Base-by-base conservation (phyloP, 92 coral and sea anemone species). In the Pocillopora meandrina region DNA sequence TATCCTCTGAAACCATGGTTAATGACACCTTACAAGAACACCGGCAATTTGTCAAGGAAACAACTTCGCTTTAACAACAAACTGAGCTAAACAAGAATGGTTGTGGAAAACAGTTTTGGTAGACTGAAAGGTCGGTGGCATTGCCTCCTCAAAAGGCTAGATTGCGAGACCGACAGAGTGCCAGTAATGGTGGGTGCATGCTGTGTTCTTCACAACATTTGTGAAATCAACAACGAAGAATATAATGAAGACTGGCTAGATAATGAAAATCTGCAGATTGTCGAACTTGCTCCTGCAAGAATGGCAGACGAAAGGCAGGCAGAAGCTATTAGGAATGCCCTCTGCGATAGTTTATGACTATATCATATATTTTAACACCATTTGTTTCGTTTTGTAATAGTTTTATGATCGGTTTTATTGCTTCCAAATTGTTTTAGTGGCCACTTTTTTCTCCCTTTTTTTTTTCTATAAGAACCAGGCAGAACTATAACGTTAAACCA, bases 61-160 rank as follows among this genome's bases (percentile, higher is more conserved):
- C 87, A 84, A 61, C 65, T 57, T 62, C 56, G 56, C 72, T 75
- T 87, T 74, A 80, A 89, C 81, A 75, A 86, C 67, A 85, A 85
- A 52, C 89, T 89, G 23, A 80, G 90, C 89, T 73, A 87, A 77
- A 71, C 89, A 75, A 71, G 88, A 63, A 83, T 83, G 87, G 83
- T 66, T 56, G 86, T 88, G 36, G 81, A 82, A 82, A 87, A 75
- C 62, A 84, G 74, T 66, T 76, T 72, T 87, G 87, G 84, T 21
- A 82, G 91, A 57, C 86, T 87, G 81, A 87, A 87, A 65, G 83
- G 91, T 52, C 80, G 84, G 69, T 87, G 91, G 84, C 74, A 85
- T 36, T 83, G 85, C 78, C 83, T 88, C 19, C 83, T 78, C 59
- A 84, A 88, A 83, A 62, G 81, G 67, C 78, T 88, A 70, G 89